Evolutionary conservation across 92 coral and sea anemone genomes (phyloP), one percentile per base, ranked within the genome.

Genomic region (Epizoanthus fatuus): DNA sequence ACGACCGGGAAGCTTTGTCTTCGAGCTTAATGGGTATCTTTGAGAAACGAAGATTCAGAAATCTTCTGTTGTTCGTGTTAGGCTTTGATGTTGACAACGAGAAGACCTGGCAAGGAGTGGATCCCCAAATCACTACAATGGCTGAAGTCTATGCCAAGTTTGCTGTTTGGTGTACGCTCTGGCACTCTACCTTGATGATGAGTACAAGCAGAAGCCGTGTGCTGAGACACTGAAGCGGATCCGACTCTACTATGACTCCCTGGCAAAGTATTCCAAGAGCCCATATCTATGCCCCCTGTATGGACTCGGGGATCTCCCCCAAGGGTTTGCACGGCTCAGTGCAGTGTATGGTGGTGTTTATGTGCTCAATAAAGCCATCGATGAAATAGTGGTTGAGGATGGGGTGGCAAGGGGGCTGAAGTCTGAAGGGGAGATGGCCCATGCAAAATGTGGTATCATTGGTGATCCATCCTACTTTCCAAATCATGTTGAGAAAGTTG

Each of bases 381-480:
- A 92, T 57, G 89, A 83, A 66, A 77, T 96, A 20, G 72, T 92
- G 20, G 57, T 88, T 32, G 95, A 96, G 72, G 83, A 89, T 37
- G 98, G 98, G 16, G 85, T 75, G 55, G 96, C 92, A 22, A 57
- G 53, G 19, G 93, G 95, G 53, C 93, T 96, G 37, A 86, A 84
- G 15, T 92, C 96, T 0, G 90, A 87, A 78, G 98, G 96, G 13
- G 98, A 92, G 62, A 79, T 92, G 3, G 98, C 94, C 35, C 91
- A 72, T 70, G 92, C 96, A 15, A 38, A 54, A 0, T 91, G 94
- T 81, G 94, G 90, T 78, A 91, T 96, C 37, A 89, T 96, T 81
- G 99, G 93, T 7, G 99, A 96, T 63, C 99, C 99, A 3, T 93
- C 98, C 3, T 96, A 96, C 67, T 96, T 96, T 51, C 86, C 96